Conservation (phyloP, 2,113 vertebrate species). For the Salminus brasiliensis region DNA sequence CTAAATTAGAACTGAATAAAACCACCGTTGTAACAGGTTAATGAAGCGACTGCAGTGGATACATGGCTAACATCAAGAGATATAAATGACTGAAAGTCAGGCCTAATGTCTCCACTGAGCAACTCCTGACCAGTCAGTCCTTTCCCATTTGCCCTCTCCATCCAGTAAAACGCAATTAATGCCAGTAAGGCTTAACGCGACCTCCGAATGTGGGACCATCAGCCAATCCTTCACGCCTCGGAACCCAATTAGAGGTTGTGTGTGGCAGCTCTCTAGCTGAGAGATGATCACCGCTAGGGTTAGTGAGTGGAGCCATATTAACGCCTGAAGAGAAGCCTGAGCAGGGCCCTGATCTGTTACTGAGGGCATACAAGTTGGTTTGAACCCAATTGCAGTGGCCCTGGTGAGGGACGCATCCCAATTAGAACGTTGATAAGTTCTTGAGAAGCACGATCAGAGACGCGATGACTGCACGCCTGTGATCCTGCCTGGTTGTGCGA, state of each 20-base stretch:
- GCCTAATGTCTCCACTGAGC: not conserved
- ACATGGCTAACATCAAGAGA: not conserved
- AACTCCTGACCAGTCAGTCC: not conserved
- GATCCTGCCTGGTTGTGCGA: not conserved
- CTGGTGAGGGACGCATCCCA: constrained; percentile 11
- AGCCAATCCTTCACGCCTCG: not conserved
- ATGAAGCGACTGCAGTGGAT: not conserved
- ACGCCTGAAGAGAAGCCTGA: constrained; percentile 15
- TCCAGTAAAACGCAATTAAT: not conserved
- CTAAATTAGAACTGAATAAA: not conserved
- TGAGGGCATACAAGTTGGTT: not conserved
- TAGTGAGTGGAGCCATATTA: constrained; percentile 9
- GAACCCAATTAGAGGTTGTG: constrained; percentile 4
- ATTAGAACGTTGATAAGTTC: constrained; percentile 21
- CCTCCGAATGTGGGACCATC: not conserved
- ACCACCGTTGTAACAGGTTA: not conserved
- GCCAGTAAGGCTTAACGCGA: constrained; percentile 1
- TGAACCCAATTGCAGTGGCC: constrained; percentile 29
- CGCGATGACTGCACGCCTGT: not conserved
- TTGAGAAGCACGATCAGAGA: constrained; percentile 22
- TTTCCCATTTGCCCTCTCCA: not conserved
- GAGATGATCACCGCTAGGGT: constrained; percentile 5
- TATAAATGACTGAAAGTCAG: not conserved
- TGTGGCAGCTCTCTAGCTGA: constrained; percentile 3
- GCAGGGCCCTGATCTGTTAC: constrained; percentile 21